Percentiles rank a stretch among this genome's conserved stretches.
Evolutionary conservation across 2,113 vertebrate species (phyloP).

Genomic region (Crotalus horridus): DNA sequence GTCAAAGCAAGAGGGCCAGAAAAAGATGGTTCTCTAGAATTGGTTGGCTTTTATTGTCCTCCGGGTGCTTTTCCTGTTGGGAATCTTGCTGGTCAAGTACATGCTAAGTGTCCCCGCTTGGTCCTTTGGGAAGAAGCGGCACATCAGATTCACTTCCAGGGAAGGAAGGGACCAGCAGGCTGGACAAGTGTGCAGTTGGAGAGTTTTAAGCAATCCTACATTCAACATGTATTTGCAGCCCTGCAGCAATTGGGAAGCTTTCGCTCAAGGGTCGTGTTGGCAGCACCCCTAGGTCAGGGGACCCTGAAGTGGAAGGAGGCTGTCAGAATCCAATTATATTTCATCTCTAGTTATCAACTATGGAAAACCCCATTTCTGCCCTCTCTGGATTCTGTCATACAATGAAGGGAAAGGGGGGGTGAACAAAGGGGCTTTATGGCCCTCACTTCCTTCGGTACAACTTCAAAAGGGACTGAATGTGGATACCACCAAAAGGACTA

Average conservation of each 20-base stretch:
- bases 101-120: neutral
- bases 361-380: too few relatives aligned
- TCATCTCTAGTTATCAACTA: too few relatives aligned
- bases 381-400: too few relatives aligned
- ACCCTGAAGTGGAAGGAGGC: neutral
- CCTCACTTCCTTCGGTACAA: too few relatives aligned
- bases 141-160: neutral
- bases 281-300: too few relatives aligned
- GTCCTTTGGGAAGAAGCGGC: neutral
- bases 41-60: neutral
- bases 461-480: too few relatives aligned
- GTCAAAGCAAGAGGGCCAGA: neutral
- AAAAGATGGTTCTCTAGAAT: neutral
- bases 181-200: neutral
- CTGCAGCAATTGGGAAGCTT: neutral
- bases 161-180: neutral
- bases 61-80: neutral
- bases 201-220: neutral
- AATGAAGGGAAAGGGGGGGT: too few relatives aligned
- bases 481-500: too few relatives aligned
- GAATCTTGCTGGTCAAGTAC: neutral
- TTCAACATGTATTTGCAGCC: neutral
- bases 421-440: too few relatives aligned
- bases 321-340: too few relatives aligned
- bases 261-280: too few relatives aligned